Evolutionary conservation across 1,140 invertebrate species (phyloP).

Genomic region (Sweltsa coloradensis): DNA sequence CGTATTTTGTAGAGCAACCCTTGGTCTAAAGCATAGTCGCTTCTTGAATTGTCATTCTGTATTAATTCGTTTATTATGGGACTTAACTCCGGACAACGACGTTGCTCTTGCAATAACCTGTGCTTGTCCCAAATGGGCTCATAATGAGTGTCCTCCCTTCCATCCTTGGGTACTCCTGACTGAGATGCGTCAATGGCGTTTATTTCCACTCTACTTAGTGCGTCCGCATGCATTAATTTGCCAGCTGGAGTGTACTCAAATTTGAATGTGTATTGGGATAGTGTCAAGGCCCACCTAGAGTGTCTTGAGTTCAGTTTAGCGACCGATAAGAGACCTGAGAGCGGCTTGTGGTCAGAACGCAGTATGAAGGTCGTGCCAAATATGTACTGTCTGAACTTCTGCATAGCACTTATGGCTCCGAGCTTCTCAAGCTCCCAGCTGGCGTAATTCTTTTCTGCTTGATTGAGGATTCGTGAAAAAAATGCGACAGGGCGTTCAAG

Average conservation of each 20-base stretch:
- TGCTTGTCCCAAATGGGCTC: too few relatives aligned
- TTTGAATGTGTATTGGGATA: constrained; percentile 18
- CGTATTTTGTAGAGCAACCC: too few relatives aligned
- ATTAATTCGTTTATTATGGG: too few relatives aligned
- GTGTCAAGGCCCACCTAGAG: constrained; percentile 12
- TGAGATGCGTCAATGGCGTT: constrained; percentile 3
- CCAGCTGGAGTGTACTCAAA: constrained; percentile 20
- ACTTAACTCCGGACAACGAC: too few relatives aligned
- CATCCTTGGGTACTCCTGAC: too few relatives aligned
- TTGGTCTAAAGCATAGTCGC: too few relatives aligned
- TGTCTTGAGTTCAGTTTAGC: constrained; percentile 16
- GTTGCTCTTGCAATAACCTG: too few relatives aligned
- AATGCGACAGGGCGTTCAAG: constrained; percentile 22
- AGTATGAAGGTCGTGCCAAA: constrained; percentile 16
- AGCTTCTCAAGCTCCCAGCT: constrained; percentile 21
- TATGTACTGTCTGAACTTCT: constrained; percentile 9
- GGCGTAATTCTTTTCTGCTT: constrained; percentile 27
- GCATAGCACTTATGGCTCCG: not conserved
- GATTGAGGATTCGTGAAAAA: constrained; percentile 25
- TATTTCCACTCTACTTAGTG: constrained; percentile 14
- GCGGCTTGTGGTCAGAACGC: constrained; percentile 14
- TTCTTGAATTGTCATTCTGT: too few relatives aligned
- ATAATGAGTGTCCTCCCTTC: too few relatives aligned
- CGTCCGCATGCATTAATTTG: constrained; percentile 20
- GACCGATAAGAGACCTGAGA: constrained; percentile 13